A percentile compares a stretch with the other conserved stretches of the same genome.
Evolutionary conservation across 2,888 invertebrate species (phyloP).

Genomic region (Volucella bombylans): DNA sequence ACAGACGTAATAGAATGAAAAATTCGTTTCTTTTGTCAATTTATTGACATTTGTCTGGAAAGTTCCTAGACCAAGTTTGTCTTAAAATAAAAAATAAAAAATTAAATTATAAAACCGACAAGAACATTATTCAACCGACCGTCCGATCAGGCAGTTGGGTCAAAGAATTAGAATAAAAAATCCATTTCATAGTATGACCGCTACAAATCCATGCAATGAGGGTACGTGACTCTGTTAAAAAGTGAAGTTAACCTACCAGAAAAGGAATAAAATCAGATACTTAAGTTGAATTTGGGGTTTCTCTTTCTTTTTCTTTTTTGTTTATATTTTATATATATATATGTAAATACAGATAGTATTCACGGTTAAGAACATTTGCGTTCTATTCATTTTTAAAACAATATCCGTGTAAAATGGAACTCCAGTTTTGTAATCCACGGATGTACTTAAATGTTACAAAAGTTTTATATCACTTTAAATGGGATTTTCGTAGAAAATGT

Average conservation of each 20-base stretch:
- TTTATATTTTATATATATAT: not conserved
- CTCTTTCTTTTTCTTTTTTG: conserved; percentile 11
- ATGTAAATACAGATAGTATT: no score
- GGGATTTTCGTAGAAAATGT: conserved; percentile 9
- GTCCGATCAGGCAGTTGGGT: not conserved
- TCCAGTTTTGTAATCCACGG: conserved; percentile 1
- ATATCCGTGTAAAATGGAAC: not conserved
- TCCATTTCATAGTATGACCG: conserved; percentile 28
- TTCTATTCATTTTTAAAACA: not conserved
- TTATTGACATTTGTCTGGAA: conserved; percentile 35
- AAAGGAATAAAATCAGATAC: conserved; percentile 37
- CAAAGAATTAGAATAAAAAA: conserved; percentile 46
- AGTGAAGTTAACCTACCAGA: conserved; percentile 41
- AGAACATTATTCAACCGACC: not conserved
- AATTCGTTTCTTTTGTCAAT: conserved; percentile 14
- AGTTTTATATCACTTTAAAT: conserved; percentile 4
- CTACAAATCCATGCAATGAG: conserved; percentile 30
- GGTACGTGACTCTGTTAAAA: conserved; percentile 38
- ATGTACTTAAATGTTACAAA: conserved; percentile 14
- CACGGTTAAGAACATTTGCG: no score
- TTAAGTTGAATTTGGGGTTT: conserved; percentile 7
- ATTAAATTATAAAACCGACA: not conserved
- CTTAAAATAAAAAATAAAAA: not conserved
- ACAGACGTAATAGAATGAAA: not conserved
- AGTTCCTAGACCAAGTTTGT: conserved; percentile 36